Base-by-base conservation (phyloP, 2,113 vertebrate genomes). In the Atrichornis clamosus region DNA sequence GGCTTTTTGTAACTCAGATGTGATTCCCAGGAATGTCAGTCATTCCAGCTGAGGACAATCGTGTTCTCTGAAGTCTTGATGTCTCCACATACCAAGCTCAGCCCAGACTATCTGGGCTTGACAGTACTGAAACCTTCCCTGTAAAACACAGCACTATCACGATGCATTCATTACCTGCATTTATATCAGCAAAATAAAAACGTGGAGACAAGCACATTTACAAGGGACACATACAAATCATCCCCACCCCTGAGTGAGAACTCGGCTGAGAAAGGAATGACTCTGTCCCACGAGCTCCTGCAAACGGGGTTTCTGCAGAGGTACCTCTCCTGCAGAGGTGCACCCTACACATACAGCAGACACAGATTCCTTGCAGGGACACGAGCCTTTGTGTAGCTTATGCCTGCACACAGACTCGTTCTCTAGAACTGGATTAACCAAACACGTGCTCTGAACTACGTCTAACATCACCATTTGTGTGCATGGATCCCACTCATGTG, bases 401-500 rank as follows among this genome's bases (percentile, higher is more conserved):
- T 33, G 84, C 35, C 87, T 50, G 65, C 78, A 63, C 2, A 2
- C 64, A 67, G 74, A 37, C 17, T 37, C 58, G 37, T 42, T 28
- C 53, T 50, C 74, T 18, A 55, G 33, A 85, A 59, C 7, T 27
- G 69, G 33, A 82, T 67, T 59, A 74, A 74, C 11, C 41, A 69
- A 77, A 42, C 1, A 24, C 15, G 79, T 16, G 2, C 53, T 37
- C 56, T 11, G 16, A 70, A 44, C 56, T 53, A 52, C 4, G 32
- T 21, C 64, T 46, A 59, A 63, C 2, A 5, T 14, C 58, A 23
- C 0, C 0, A 6, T 59, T 60, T 72, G 33, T 60, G 76, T 68
- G 59, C 35, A 6, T 0, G 0, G 22, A 46, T 47, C 49, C 60
- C 50, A 26, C 19, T 3, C 1, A 23, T 1, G 35, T 33, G 41